phyloP scores from a whole-genome alignment of 2,797 vertebrate genomes.

The Petrocephalus schoutedeni region DNA sequence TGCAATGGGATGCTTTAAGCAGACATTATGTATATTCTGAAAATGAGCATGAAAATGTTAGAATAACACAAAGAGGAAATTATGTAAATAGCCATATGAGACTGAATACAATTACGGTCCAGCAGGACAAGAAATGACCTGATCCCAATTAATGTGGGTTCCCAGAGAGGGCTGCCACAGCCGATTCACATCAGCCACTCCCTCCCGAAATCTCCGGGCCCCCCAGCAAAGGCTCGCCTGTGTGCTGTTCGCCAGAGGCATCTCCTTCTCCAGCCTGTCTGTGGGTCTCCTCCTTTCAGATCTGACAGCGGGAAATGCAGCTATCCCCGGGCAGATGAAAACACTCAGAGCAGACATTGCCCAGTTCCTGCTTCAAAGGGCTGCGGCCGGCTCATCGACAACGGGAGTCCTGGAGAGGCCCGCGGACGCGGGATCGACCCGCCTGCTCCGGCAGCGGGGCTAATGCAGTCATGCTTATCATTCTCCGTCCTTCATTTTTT shows the following conservation, averaged over 20 bases:
- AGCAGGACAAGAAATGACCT: slow-evolving; percentile 75
- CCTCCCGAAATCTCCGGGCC: slow-evolving; percentile 51
- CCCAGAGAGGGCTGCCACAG: slow-evolving; percentile 85
- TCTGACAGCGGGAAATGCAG: slow-evolving; percentile 43
- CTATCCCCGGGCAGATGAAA: slow-evolving; percentile 49
- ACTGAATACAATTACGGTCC: slow-evolving; percentile 72
- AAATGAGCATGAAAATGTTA: slow-evolving; percentile 35
- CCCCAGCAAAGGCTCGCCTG: slow-evolving; percentile 50
- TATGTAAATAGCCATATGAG: slow-evolving; percentile 78
- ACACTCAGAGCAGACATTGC: slow-evolving; percentile 28
- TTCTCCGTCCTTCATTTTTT: slow-evolving; percentile 24
- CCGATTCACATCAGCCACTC: slow-evolving; percentile 74
- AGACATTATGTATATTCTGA: slow-evolving; percentile 47
- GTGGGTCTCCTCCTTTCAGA: slow-evolving; percentile 52
- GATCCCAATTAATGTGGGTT: slow-evolving; percentile 94
- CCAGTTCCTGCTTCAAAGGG: background rate
- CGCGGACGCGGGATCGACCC: slow-evolving; percentile 37
- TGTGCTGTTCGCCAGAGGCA: slow-evolving; percentile 49
- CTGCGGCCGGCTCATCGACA: background rate
- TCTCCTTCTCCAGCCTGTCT: slow-evolving; percentile 53
- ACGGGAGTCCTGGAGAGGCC: background rate
- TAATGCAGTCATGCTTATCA: slow-evolving; percentile 44
- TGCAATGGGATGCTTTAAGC: background rate
- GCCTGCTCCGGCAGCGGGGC: slow-evolving; percentile 40
- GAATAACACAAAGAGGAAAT: slow-evolving; percentile 45